These are phyloP conservation scores for Aphelocoma californica DNA, from an alignment of 2,797 vertebrate species.

Conservation along the genomic window DNA sequence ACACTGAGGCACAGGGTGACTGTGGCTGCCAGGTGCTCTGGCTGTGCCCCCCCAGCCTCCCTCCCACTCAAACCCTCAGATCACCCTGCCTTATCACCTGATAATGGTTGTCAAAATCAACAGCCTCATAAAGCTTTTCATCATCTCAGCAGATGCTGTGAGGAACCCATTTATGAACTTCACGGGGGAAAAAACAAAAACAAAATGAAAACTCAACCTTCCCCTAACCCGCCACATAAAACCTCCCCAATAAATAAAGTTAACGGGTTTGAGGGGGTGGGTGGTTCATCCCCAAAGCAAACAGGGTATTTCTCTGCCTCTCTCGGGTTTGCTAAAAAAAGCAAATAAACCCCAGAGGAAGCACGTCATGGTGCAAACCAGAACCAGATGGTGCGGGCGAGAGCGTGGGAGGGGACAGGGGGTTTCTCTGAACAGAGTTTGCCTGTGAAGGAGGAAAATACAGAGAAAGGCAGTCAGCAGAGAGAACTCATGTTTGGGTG, in stretches of 20 bases:
- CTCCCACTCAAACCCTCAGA: not conserved
- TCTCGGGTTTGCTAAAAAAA: slow-evolving; percentile 32
- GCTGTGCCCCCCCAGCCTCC: not conserved
- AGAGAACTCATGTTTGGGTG: not conserved
- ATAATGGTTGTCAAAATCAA: not conserved
- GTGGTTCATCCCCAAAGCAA: slow-evolving; percentile 17
- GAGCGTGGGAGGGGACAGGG: slow-evolving; percentile 43
- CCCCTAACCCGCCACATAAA: not conserved
- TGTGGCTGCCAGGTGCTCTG: not conserved
- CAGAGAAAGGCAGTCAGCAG: not conserved
- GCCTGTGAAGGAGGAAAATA: slow-evolving; percentile 3
- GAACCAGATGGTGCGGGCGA: slow-evolving; percentile 40
- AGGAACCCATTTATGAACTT: not conserved
- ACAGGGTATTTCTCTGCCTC: slow-evolving; percentile 33
- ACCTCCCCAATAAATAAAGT: not conserved
- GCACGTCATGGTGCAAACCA: slow-evolving; percentile 50
- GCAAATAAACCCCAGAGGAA: slow-evolving; percentile 60
- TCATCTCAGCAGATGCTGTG: slow-evolving; percentile 14
- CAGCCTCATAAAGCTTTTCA: not conserved
- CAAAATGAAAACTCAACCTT: not conserved
- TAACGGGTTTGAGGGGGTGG: not conserved
- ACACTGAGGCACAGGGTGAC: not conserved
- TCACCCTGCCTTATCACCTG: not conserved
- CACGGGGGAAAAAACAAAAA: not conserved
- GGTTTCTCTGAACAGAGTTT: slow-evolving; percentile 27